Evolutionary conservation across 2,113 vertebrate genomes (phyloP).

Genomic region (Copsychus sechellarum): DNA sequence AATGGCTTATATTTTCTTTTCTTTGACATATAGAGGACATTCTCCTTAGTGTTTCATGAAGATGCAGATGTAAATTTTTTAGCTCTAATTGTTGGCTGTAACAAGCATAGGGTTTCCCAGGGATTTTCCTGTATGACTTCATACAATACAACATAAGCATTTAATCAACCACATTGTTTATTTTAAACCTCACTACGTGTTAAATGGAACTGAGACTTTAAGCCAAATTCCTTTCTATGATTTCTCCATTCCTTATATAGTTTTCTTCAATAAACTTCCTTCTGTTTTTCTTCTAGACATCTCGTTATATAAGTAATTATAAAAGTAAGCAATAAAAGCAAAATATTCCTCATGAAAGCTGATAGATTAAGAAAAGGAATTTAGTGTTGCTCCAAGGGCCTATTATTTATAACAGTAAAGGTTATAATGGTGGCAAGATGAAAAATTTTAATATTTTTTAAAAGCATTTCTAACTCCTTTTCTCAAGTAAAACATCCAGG

Average conservation of each 20-base stretch:
- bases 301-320: neutral
- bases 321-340: neutral
- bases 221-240: neutral
- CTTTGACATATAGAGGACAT: neutral
- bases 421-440: neutral
- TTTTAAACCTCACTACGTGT: neutral
- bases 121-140: neutral
- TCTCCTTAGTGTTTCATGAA: neutral
- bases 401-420: neutral
- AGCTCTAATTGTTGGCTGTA: neutral
- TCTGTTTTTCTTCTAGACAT: neutral
- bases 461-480: neutral
- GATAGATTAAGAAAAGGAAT: neutral
- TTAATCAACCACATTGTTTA: neutral
- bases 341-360: neutral
- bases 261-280: neutral
- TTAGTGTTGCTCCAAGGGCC: neutral
- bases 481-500: neutral
- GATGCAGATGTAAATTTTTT: neutral
- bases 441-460: neutral
- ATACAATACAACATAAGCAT: neutral
- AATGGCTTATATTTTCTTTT: neutral
- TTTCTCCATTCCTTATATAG: neutral
- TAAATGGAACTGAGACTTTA: neutral
- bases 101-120: neutral